Evolutionary conservation across 2,113 vertebrate genomes (phyloP).

Genomic region (Callipepla squamata): DNA sequence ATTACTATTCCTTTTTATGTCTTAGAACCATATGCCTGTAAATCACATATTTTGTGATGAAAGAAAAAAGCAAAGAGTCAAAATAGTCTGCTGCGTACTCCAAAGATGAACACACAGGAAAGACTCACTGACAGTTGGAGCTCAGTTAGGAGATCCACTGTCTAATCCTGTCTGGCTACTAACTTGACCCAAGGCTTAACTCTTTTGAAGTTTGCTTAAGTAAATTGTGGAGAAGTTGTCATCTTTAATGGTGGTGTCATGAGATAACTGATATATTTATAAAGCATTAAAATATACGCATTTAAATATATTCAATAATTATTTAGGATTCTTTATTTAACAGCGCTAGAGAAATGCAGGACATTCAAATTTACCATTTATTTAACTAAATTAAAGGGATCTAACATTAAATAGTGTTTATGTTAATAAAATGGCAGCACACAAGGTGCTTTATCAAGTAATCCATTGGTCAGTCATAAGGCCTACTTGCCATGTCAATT

Average conservation of each 20-base stretch:
- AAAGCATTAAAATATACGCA: background rate
- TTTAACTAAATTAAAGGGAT: background rate
- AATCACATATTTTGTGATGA: background rate
- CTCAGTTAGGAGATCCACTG: background rate
- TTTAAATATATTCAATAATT: background rate
- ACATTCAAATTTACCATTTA: background rate
- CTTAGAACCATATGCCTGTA: background rate
- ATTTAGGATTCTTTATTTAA: background rate
- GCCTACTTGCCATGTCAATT: background rate
- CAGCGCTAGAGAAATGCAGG: background rate
- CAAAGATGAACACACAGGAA: fast-evolving
- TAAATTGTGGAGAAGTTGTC: background rate
- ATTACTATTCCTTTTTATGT: background rate
- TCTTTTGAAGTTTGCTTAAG: background rate
- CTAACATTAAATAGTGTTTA: background rate
- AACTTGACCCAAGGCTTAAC: background rate
- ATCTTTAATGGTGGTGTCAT: background rate
- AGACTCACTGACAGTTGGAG: background rate
- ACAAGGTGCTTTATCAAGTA: background rate
- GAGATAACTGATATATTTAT: background rate
- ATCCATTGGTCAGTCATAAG: background rate
- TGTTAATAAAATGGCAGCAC: background rate
- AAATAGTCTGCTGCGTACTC: background rate
- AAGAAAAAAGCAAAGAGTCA: background rate
- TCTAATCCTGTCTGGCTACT: background rate